phyloP scores from a whole-genome alignment of 2,113 vertebrate species.

The Mionectes macconnelli region DNA sequence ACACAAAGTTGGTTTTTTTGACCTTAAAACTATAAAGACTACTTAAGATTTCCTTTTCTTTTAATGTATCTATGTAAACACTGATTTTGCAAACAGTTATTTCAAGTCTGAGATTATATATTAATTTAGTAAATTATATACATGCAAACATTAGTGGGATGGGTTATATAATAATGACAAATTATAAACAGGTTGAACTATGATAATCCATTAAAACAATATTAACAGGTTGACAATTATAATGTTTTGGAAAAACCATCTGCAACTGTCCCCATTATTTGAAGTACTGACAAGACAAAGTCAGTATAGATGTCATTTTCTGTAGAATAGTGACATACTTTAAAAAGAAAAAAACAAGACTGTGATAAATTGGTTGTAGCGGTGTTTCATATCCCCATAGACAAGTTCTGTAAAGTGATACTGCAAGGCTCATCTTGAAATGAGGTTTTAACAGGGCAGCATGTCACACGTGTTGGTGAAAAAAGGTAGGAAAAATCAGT shows the following conservation, averaged over 20 bases:
- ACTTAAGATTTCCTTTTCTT: neutral
- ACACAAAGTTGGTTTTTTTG: neutral
- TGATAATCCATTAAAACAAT: neutral
- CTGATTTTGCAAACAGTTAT: neutral
- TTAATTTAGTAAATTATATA: neutral
- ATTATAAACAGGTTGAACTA: neutral
- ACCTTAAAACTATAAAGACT: neutral
- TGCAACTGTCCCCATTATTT: neutral
- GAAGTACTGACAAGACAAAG: neutral
- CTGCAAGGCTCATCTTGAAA: neutral
- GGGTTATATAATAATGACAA: neutral
- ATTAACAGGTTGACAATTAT: neutral
- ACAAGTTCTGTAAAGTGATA: neutral
- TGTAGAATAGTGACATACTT: neutral
- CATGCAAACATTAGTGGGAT: neutral
- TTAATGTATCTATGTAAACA: neutral
- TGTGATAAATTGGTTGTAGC: neutral
- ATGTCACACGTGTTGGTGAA: fast-evolving
- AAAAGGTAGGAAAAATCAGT: neutral
- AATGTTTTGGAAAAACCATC: neutral
- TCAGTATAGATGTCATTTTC: neutral
- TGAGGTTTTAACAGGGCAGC: neutral
- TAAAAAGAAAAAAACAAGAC: neutral
- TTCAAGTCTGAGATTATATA: neutral
- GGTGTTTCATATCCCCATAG: neutral